Evolutionary conservation across 2,888 invertebrate species (phyloP).

Genomic region (Drosophila affinis): DNA sequence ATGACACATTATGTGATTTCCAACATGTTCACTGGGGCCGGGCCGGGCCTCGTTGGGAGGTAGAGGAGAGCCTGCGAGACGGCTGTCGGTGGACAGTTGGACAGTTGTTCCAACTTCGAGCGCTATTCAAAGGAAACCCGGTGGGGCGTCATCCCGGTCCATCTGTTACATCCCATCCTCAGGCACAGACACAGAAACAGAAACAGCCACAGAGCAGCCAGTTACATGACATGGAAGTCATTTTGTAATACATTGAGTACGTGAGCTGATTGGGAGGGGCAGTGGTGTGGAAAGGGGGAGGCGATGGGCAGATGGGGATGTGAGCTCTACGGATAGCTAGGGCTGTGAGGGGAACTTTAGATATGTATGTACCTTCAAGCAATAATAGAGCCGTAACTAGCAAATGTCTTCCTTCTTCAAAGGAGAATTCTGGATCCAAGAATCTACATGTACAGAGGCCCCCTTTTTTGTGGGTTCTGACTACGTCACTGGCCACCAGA

Average conservation of each 20-base stretch:
- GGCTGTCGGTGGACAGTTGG: not conserved
- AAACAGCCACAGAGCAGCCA: slow-evolving; percentile 56
- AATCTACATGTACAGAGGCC: too few relatives aligned
- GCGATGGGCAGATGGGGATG: not conserved
- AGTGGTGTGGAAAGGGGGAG: slow-evolving; percentile 5
- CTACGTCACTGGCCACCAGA: slow-evolving; percentile 53
- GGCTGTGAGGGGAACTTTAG: not conserved
- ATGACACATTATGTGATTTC: slow-evolving; percentile 83
- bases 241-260: slow-evolving; percentile 80
- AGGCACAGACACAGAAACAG: too few relatives aligned
- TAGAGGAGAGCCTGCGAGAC: not conserved
- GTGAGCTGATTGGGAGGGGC: slow-evolving; percentile 56
- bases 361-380: not conserved
- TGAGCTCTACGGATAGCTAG: slow-evolving; percentile 1
- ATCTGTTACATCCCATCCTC: slow-evolving; percentile 33
- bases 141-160: slow-evolving; percentile 59
- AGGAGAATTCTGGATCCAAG: not conserved
- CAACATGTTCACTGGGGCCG: slow-evolving; percentile 62
- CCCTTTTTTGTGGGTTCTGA: not conserved
- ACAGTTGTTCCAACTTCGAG: slow-evolving; percentile 60
- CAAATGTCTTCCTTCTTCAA: not conserved
- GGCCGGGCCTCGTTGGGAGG: not conserved
- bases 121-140: slow-evolving; percentile 67
- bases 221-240: slow-evolving; percentile 79
- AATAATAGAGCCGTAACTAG: too few relatives aligned